Evolutionary conservation across 2,113 vertebrate genomes (phyloP).

Genomic region (Reinhardtius hippoglossoides): DNA sequence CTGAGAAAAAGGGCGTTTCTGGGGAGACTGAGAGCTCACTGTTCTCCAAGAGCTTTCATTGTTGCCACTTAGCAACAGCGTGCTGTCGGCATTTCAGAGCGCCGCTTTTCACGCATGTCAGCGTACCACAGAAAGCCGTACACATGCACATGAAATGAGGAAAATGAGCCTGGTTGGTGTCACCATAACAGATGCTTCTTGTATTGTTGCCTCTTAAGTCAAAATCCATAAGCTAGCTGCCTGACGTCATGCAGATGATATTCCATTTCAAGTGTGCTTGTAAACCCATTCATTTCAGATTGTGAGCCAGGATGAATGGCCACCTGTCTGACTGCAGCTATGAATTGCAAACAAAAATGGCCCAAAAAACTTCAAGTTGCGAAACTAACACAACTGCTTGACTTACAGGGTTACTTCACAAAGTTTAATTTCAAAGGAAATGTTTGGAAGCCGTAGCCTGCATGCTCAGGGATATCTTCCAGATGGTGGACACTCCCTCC

Average conservation of each 20-base stretch:
- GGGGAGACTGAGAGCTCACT: slow-evolving; percentile 64
- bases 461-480: slow-evolving; percentile 14
- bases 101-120: slow-evolving; percentile 48
- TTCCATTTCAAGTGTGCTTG: slow-evolving; percentile 45
- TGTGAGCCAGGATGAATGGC: not conserved
- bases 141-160: not conserved
- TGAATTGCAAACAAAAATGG: not conserved
- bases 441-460: not conserved
- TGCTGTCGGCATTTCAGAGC: slow-evolving; percentile 62
- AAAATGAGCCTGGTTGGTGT: not conserved
- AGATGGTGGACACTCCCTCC: slow-evolving; percentile 47
- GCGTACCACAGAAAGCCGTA: slow-evolving; percentile 20
- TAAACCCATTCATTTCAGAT: not conserved
- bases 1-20: slow-evolving; percentile 72
- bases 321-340: not conserved
- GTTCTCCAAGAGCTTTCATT: slow-evolving; percentile 67
- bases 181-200: slow-evolving; percentile 38
- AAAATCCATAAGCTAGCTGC: slow-evolving; percentile 38
- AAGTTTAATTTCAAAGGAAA: slow-evolving; percentile 1
- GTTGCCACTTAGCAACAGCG: slow-evolving; percentile 76
- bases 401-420: not conserved
- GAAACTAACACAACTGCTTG: not conserved
- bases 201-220: slow-evolving; percentile 49
- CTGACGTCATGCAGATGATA: slow-evolving; percentile 45
- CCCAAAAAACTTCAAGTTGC: not conserved